Percentiles rank a stretch among this genome's conserved stretches.
Conservation (phyloP, 2,888 invertebrate genomes). For the Volucella inanis region DNA sequence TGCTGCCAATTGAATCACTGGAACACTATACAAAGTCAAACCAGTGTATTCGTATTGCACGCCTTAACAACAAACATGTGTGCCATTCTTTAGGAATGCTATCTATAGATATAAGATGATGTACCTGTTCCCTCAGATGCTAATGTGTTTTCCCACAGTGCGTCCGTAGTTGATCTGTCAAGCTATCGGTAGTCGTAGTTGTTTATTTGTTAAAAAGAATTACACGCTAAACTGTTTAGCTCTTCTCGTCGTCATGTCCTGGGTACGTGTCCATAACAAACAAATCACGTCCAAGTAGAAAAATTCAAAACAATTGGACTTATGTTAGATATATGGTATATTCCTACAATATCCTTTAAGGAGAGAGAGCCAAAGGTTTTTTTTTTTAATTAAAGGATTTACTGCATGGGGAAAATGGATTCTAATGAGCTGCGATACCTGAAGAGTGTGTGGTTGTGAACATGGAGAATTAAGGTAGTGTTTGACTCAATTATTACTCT, state of each 20-base stretch:
- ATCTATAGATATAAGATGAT: too few species aligned
- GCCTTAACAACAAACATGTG: slow-evolving; percentile 74
- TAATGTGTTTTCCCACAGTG: slow-evolving; percentile 59
- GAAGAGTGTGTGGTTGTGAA: slow-evolving; percentile 25
- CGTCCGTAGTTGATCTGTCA: slow-evolving; percentile 21
- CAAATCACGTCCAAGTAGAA: slow-evolving; percentile 34
- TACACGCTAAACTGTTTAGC: slow-evolving; percentile 34
- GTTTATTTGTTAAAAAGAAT: slow-evolving; percentile 42
- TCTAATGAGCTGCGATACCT: slow-evolving; percentile 47
- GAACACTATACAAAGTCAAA: slow-evolving; percentile 46
- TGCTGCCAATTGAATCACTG: slow-evolving; percentile 55
- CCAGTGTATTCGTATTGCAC: slow-evolving; percentile 55
- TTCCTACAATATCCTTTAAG: slow-evolving; percentile 44
- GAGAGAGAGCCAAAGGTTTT: slow-evolving; percentile 18
- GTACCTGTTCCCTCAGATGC: slow-evolving; percentile 53
- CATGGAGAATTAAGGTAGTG: slow-evolving; percentile 29
- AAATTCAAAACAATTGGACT: slow-evolving; percentile 56
- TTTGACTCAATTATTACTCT: slow-evolving; percentile 56
- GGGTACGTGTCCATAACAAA: slow-evolving; percentile 66
- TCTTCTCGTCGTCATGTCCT: slow-evolving; percentile 29
- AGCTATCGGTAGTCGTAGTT: slow-evolving; percentile 36
- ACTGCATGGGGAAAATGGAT: slow-evolving; percentile 40
- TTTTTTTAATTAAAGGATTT: slow-evolving; percentile 45
- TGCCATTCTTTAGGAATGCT: slow-evolving; percentile 62
- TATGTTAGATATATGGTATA: background rate